Percentiles rank a stretch among this genome's conserved stretches.
These are phyloP conservation scores for Riparia riparia DNA, from an alignment of 2,113 vertebrate species.

Conservation along the genomic window DNA sequence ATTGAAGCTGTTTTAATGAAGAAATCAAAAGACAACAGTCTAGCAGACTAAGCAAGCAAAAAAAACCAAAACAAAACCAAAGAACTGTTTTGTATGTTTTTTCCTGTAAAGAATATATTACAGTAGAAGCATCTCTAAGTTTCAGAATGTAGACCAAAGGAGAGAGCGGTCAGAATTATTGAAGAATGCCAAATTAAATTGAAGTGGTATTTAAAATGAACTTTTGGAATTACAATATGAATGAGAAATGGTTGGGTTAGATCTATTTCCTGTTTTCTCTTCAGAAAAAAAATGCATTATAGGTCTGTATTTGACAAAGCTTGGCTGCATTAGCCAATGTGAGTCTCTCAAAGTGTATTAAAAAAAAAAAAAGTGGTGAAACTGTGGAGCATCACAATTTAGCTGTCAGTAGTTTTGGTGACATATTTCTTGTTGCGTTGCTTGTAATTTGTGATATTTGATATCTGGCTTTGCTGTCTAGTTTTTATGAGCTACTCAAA, in stretches of 20 bases:
- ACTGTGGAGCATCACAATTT: background rate
- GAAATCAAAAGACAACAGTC: background rate
- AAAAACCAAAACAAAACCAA: background rate
- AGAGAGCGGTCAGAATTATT: background rate
- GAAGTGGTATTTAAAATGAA: background rate
- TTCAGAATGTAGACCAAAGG: background rate
- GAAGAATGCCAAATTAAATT: background rate
- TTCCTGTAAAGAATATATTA: background rate
- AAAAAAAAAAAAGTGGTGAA: background rate
- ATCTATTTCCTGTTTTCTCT: background rate
- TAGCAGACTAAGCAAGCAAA: background rate
- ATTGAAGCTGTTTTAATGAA: background rate
- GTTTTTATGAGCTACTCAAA: conserved; percentile 36
- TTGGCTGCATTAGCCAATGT: background rate
- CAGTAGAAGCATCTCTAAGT: background rate
- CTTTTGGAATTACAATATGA: background rate
- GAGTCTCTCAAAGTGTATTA: background rate
- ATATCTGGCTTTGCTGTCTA: background rate
- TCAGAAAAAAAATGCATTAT: background rate
- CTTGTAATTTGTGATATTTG: background rate
- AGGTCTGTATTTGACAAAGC: background rate
- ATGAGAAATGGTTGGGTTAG: background rate
- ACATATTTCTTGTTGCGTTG: background rate
- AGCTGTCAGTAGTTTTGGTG: background rate
- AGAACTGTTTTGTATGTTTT: background rate